phyloP scores from a whole-genome alignment of 1,140 invertebrate species.

The Oppia nitens region DNA sequence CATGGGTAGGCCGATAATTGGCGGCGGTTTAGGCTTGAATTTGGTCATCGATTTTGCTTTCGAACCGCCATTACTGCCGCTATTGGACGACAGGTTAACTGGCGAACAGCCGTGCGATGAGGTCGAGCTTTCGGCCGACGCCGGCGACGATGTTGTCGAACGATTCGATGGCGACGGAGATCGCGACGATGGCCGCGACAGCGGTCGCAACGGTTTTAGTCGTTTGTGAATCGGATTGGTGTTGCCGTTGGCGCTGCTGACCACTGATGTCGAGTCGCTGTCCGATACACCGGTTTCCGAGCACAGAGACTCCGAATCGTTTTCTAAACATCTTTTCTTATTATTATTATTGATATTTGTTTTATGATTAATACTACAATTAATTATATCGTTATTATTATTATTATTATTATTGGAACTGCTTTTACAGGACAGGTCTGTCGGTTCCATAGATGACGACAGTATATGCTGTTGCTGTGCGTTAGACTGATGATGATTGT shows the following conservation, averaged over 20 bases:
- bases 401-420: background rate
- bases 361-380: background rate
- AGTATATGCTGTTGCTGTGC: constrained; percentile 14
- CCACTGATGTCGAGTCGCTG: background rate
- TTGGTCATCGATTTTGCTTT: constrained; percentile 8
- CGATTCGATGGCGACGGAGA: constrained; percentile 14
- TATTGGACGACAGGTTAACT: background rate
- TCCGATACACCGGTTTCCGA: constrained; percentile 3
- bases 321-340: constrained; percentile 3
- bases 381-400: background rate
- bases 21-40: constrained; percentile 23
- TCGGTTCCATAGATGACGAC: constrained; percentile 16
- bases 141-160: constrained; percentile 8
- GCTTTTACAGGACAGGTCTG: constrained; percentile 17
- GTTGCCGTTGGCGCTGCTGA: background rate
- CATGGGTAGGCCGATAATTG: constrained; percentile 19
- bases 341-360: background rate
- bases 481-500: no score
- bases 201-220: constrained; percentile 1
- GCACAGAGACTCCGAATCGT: constrained; percentile 14
- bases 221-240: no score
- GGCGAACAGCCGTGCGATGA: constrained; percentile 12
- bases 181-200: constrained; percentile 6
- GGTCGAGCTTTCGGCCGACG: constrained; percentile 5
- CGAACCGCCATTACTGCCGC: background rate